Evolutionary conservation across 2,888 invertebrate genomes (phyloP).

Genomic region (Piscicola geometra): DNA sequence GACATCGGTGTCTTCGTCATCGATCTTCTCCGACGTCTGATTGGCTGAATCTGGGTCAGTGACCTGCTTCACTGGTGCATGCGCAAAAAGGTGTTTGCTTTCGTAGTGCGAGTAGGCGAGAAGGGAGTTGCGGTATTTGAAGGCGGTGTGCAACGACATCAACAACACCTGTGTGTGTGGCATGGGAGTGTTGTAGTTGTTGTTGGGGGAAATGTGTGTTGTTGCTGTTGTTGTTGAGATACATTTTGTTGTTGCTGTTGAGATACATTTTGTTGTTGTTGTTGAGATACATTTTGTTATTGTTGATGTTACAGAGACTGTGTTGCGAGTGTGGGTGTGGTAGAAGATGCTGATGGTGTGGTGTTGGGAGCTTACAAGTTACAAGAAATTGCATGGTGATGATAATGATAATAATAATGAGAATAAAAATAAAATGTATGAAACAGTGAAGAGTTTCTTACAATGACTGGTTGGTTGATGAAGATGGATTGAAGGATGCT

Average conservation of each 20-base stretch:
- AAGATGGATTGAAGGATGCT: slow-evolving; percentile 52
- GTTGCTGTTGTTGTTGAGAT: too few relatives aligned
- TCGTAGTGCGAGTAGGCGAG: slow-evolving; percentile 49
- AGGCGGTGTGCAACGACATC: slow-evolving; percentile 47
- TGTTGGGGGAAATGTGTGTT: background rate
- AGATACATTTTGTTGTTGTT: too few relatives aligned
- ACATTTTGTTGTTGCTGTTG: too few relatives aligned
- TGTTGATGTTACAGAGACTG: too few relatives aligned
- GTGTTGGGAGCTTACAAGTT: too few relatives aligned
- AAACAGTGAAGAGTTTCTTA: too few relatives aligned
- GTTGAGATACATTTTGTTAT: too few relatives aligned
- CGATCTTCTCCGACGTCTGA: slow-evolving; percentile 3
- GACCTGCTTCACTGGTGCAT: background rate
- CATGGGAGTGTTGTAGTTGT: background rate
- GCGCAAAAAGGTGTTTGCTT: slow-evolving; percentile 39
- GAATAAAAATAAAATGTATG: too few relatives aligned
- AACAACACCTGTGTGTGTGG: slow-evolving; percentile 47
- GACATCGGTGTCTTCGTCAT: background rate
- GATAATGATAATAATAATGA: too few relatives aligned
- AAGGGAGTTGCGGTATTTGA: slow-evolving; percentile 49
- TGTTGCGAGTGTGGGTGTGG: too few relatives aligned
- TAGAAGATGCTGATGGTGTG: too few relatives aligned
- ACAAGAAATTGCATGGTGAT: too few relatives aligned
- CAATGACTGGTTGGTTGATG: slow-evolving; percentile 52
- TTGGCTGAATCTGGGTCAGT: background rate